A percentile compares a stretch with the other conserved stretches of the same genome.
Evolutionary conservation across 2,888 invertebrate species (phyloP).

Genomic region (Idaea straminata): DNA sequence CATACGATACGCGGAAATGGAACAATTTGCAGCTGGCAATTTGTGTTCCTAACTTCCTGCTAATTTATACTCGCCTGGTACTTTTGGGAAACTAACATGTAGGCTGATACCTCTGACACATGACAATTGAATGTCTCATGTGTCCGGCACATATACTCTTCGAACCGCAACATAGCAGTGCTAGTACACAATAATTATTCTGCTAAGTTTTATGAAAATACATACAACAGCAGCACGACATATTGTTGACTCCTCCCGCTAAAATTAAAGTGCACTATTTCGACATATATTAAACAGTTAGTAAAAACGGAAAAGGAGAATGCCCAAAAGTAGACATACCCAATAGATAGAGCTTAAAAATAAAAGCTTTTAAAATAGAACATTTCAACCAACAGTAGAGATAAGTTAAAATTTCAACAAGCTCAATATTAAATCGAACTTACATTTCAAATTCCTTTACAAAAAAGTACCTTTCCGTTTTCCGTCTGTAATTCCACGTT

Average conservation of each 20-base stretch:
- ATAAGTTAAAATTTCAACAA: neutral
- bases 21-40: neutral
- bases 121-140: no score
- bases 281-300: neutral
- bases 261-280: neutral
- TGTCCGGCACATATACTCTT: no score
- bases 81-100: neutral
- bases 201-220: no score
- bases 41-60: neutral
- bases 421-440: neutral
- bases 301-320: neutral
- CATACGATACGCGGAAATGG: slow-evolving; percentile 2
- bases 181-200: no score
- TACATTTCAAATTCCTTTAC: slow-evolving; percentile 13
- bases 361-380: no score
- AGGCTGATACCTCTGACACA: no score
- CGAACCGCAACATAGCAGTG: no score
- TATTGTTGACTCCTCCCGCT: no score
- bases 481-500: slow-evolving; percentile 14
- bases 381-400: neutral
- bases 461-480: slow-evolving; percentile 30
- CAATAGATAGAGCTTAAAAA: neutral
- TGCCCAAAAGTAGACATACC: neutral
- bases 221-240: no score
- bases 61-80: neutral